Percentiles rank a stretch among this genome's conserved stretches.
These are phyloP conservation scores for Chelmon rostratus DNA, from an alignment of 2,797 vertebrate genomes.

Conservation along the genomic window DNA sequence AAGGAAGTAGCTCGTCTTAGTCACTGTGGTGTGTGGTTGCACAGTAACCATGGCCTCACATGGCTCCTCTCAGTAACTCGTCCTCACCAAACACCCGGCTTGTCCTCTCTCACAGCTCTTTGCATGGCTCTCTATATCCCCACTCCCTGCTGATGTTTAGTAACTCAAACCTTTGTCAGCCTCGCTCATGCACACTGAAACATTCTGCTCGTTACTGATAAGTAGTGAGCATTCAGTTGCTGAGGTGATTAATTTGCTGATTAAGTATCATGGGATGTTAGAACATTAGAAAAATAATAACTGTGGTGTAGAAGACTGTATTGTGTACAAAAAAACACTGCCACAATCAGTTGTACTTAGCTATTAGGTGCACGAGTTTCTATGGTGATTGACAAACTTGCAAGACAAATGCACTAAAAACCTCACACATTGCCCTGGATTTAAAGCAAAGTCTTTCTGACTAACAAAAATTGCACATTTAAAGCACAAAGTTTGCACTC, in stretches of 20 bases:
- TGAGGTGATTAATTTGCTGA: slow-evolving; percentile 3
- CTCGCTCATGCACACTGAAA: slow-evolving; percentile 15
- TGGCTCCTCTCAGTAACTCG: slow-evolving; percentile 47
- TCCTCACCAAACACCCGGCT: slow-evolving; percentile 59
- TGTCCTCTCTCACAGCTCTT: slow-evolving; percentile 68
- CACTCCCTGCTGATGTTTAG: slow-evolving; percentile 47
- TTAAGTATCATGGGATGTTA: neutral
- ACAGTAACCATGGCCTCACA: slow-evolving; percentile 50
- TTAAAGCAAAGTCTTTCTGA: neutral
- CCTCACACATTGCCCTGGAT: neutral
- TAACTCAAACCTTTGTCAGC: slow-evolving; percentile 29
- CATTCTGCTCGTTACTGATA: slow-evolving; percentile 15
- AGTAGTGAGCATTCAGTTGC: slow-evolving; percentile 8
- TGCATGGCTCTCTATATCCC: slow-evolving; percentile 78
- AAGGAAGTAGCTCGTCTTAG: slow-evolving; percentile 31
- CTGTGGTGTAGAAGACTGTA: neutral
- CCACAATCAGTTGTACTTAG: neutral
- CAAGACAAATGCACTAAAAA: slow-evolving; percentile 11
- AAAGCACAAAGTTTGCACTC: neutral
- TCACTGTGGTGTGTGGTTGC: slow-evolving; percentile 66
- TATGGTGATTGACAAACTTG: slow-evolving; percentile 16
- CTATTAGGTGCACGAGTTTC: neutral
- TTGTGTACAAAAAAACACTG: neutral
- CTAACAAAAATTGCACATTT: neutral
- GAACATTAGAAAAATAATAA: neutral